Percentiles rank a stretch among this genome's conserved stretches.
Evolutionary conservation across 2,888 invertebrate genomes (phyloP).

Genomic region (Limnephilus auricula): DNA sequence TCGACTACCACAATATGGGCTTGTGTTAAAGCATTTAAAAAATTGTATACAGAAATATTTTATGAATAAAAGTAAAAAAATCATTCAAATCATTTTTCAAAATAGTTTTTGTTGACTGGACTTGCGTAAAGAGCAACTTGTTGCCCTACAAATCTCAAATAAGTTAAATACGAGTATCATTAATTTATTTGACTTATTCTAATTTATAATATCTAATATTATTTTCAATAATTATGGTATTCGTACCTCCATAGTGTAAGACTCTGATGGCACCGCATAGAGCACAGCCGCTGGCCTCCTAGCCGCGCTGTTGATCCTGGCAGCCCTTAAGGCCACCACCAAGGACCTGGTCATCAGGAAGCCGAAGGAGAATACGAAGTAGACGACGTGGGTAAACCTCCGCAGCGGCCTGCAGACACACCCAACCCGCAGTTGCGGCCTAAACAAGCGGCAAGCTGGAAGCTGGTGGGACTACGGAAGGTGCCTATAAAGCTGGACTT

Average conservation of each 20-base stretch:
- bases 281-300: conserved; percentile 77
- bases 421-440: conserved; percentile 24
- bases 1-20: too few relatives aligned
- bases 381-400: conserved; percentile 78
- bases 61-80: too few relatives aligned
- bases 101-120: neutral
- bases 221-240: neutral
- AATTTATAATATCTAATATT: neutral
- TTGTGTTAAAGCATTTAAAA: too few relatives aligned
- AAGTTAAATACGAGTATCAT: neutral
- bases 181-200: neutral
- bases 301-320: conserved; percentile 79
- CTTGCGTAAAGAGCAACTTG: neutral
- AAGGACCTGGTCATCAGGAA: conserved; percentile 80
- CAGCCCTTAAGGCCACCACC: conserved; percentile 81
- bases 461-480: neutral
- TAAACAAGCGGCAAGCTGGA: neutral
- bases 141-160: neutral
- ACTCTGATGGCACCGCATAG: conserved; percentile 80
- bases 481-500: neutral
- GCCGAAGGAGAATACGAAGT: conserved; percentile 82
- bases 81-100: neutral
- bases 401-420: conserved; percentile 72
- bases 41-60: too few relatives aligned
- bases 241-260: conserved; percentile 80